Evolutionary conservation across 2,888 invertebrate species (phyloP).

Genomic region (Pachydiplax longipennis): DNA sequence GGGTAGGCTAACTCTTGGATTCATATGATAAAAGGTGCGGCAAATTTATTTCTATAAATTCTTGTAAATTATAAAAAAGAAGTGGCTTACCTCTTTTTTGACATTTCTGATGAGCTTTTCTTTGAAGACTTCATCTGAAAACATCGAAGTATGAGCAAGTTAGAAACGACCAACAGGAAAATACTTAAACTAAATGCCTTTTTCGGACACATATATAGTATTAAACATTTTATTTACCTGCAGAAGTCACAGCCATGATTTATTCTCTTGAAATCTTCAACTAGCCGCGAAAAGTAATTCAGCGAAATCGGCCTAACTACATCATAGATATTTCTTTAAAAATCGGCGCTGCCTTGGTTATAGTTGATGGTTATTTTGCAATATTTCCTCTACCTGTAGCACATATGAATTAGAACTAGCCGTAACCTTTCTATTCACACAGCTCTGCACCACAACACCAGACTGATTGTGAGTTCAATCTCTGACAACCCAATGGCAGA

Average conservation of each 20-base stretch:
- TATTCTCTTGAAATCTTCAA: neutral
- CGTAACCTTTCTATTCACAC: conserved; percentile 2
- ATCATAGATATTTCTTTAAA: neutral
- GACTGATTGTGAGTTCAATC: neutral
- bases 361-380: neutral
- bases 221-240: neutral
- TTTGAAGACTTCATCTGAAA: conserved; percentile 65
- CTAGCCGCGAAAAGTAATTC: neutral
- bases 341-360: neutral
- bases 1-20: neutral
- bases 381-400: neutral
- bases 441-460: conserved; percentile 3
- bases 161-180: neutral
- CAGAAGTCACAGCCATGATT: conserved; percentile 40
- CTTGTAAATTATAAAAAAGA: neutral
- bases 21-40: neutral
- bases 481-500: conserved; percentile 39
- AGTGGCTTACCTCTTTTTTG: conserved; percentile 71
- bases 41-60: neutral
- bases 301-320: neutral
- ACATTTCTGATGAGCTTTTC: conserved; percentile 80
- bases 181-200: neutral
- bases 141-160: neutral
- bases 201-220: neutral
- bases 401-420: conserved; percentile 11